Conservation (phyloP, 2,797 vertebrate genomes). For the Rhincodon typus region DNA sequence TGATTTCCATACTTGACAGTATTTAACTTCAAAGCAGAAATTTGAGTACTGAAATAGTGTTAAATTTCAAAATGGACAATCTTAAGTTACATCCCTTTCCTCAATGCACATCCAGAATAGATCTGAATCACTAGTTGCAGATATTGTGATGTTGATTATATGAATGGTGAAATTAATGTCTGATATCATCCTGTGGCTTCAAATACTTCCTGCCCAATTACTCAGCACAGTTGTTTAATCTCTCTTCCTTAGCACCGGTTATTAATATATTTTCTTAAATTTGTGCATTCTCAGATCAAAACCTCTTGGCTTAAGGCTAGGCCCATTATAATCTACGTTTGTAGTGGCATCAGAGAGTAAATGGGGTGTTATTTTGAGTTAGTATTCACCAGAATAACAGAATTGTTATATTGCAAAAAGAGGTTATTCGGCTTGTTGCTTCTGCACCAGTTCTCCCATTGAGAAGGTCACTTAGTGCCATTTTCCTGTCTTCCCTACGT, state of each 20-base stretch:
- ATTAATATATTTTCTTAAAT: neutral
- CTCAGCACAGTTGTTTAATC: neutral
- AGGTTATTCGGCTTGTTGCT: too few species aligned
- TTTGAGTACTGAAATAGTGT: neutral
- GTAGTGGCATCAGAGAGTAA: neutral
- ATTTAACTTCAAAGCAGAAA: neutral
- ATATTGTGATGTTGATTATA: neutral
- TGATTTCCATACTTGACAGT: neutral
- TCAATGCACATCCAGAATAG: neutral
- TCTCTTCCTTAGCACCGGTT: neutral
- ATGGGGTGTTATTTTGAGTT: neutral
- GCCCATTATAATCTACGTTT: neutral
- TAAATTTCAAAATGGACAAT: neutral
- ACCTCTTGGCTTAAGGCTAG: neutral
- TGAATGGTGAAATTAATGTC: neutral
- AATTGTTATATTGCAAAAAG: too few species aligned
- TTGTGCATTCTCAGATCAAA: neutral
- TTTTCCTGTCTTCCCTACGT: too few species aligned
- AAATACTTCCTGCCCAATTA: neutral
- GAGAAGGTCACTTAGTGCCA: too few species aligned
- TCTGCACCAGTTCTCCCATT: too few species aligned
- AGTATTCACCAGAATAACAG: neutral
- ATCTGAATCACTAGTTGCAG: neutral
- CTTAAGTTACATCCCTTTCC: neutral
- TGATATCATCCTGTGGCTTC: neutral